Evolutionary conservation across 2,888 invertebrate species (phyloP), one percentile per base, ranked within the genome.

Genomic region (Miltochrista miniata): DNA sequence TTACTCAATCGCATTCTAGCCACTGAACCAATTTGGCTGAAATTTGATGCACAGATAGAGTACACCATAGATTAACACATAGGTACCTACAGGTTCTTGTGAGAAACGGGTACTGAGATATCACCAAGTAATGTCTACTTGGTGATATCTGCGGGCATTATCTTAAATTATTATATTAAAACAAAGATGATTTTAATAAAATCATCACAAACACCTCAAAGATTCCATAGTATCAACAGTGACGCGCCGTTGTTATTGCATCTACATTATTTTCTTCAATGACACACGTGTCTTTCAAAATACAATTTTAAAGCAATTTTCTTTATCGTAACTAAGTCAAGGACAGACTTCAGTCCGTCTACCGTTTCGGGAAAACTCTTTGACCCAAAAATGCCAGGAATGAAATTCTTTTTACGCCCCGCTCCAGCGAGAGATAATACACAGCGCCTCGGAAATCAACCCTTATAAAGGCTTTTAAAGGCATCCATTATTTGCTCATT

Each of bases 351-450:
- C 14, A 36, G 35, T 29, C 29, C 24, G 36, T 33, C 45, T 36
- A 38, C 10, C 39, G 37, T 37, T 48, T 18, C 30, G 34, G 18
- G 7, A 37, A 51, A 53, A 47, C 50, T 38, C 49, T 59, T 57
- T 62, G 51, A 52, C 56, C 40, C 13, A n/a, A 54, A 48, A 48
- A 47, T 35, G 43, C 47, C 15, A 18, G 40, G 37, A 13, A 39
- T 10, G 18, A 46, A 48, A 49, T 54, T 48, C 37, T 49, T 56
- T 53, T 56, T 49, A 36, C 42, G 45, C 51, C 52, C n/a, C n/a
- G n/a, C n/a, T 30, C 40, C 7, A 41, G 44, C 45, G 34, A 48
- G 38, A 59, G 41, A 56, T 51, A 48, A 62, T 60, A 53, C 45
- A 48, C 7, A 12, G 37, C 39, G 31, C 30, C 34, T 40, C 51